Evolutionary conservation across 1,140 invertebrate species (phyloP).

Genomic region (Lysiphlebus fabarum): DNA sequence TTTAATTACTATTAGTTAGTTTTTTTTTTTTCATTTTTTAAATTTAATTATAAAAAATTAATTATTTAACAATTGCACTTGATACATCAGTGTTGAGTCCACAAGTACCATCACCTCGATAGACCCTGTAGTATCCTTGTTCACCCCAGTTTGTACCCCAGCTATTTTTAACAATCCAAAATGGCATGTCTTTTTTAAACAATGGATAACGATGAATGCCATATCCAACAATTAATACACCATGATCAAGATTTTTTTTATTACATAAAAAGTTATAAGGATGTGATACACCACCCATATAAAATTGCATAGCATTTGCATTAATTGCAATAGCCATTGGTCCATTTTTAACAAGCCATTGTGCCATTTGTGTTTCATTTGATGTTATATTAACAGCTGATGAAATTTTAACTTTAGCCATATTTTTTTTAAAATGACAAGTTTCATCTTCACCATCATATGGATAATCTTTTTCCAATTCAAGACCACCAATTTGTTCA

Average conservation of each 20-base stretch:
- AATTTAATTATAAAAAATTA: no score
- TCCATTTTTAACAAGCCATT: slow-evolving; percentile 87
- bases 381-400: slow-evolving; percentile 84
- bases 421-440: slow-evolving; percentile 71
- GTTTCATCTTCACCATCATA: slow-evolving; percentile 82
- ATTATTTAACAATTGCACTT: slow-evolving; percentile 71
- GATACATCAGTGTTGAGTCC: slow-evolving; percentile 90
- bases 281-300: slow-evolving; percentile 94
- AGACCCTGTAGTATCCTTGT: slow-evolving; percentile 93
- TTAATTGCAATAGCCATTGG: slow-evolving; percentile 97
- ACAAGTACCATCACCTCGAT: slow-evolving; percentile 91
- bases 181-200: slow-evolving; percentile 82
- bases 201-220: slow-evolving; percentile 75
- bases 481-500: slow-evolving; percentile 84
- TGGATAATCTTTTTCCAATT: slow-evolving; percentile 87
- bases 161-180: slow-evolving; percentile 92
- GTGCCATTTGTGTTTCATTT: slow-evolving; percentile 89
- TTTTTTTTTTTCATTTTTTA: no score
- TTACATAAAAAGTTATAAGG: slow-evolving; percentile 86
- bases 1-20: no score
- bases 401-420: slow-evolving; percentile 71
- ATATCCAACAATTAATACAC: slow-evolving; percentile 91
- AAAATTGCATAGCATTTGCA: slow-evolving; percentile 98
- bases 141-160: slow-evolving; percentile 86
- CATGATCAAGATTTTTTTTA: slow-evolving; percentile 79